Evolutionary conservation across 2,797 vertebrate genomes (phyloP), one percentile per base, ranked within the genome.

Genomic region (Amphiprion clarkii): DNA sequence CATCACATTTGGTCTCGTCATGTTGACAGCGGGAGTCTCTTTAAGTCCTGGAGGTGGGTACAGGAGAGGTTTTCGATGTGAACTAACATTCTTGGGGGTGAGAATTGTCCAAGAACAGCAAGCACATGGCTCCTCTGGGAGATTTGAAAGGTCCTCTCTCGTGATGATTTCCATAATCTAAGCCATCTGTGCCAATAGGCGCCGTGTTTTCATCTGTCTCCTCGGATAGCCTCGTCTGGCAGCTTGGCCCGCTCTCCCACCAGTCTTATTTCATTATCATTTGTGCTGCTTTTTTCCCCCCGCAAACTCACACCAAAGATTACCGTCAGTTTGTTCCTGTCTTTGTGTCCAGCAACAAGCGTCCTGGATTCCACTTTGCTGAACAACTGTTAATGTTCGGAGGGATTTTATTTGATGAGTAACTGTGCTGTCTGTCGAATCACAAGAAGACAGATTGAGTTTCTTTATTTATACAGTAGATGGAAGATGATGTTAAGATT

Each of bases 111-210:
- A 93, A 93, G 78, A 95, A 92, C 90, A 94, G 94, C 93, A 94
- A 93, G 91, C 92, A 85, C 77, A 83, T 68, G 14, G 74, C 82
- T 93, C 91, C 90, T 91, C 79, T 82, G 90, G 92, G 92, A 93
- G 87, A 88, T 89, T 39, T 88, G 67, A 88, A 91, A 91, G 88
- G 88, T 87, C 93, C 83, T 81, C 73, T 89, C 84, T 85, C 67
- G 46, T 71, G 81, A 94, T 94, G 88, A 92, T 93, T 93, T 91
- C 88, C 53, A 87, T 95, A 94, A 95, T 93, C 87, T 85, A 85
- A 93, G 91, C 93, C 94, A 95, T 93, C 90, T 96, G 95, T 94
- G 92, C 91, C 94, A 94, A 94, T 91, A 94, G 89, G 83, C 76
- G 71, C 75, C 3, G 13, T 86, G 87, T 94, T 92, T 94, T 94